These are phyloP conservation scores for Aphelenchoides besseyi DNA, from an alignment of 1,140 invertebrate genomes.

Conservation along the genomic window DNA sequence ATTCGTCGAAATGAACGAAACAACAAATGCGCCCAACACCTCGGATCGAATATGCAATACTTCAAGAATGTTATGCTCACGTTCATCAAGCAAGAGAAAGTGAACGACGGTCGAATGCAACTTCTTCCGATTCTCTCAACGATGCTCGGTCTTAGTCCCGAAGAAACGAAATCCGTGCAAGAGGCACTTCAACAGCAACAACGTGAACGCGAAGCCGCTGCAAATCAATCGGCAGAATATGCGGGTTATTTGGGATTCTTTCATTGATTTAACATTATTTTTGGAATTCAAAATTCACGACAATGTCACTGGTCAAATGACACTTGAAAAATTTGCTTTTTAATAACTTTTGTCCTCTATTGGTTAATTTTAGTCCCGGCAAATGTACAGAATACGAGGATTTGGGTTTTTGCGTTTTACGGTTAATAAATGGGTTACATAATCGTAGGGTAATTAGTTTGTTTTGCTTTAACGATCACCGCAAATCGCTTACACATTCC, in stretches of 20 bases:
- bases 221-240: constrained; percentile 23
- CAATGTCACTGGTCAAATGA: too few species aligned
- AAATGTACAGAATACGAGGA: too few species aligned
- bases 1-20: constrained; percentile 38
- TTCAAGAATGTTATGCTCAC: constrained; percentile 44
- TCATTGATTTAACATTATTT: too few species aligned
- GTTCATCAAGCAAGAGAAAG: constrained; percentile 40
- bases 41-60: constrained; percentile 33
- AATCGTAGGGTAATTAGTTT: too few species aligned
- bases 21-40: constrained; percentile 33
- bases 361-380: too few species aligned
- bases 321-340: too few species aligned
- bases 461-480: too few species aligned
- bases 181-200: constrained; percentile 8
- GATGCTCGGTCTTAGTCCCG: constrained; percentile 25
- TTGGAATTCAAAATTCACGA: not conserved
- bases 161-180: constrained; percentile 26
- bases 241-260: constrained; percentile 25
- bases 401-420: too few species aligned
- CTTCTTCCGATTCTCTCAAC: constrained; percentile 35
- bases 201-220: not conserved
- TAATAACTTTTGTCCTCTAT: too few species aligned
- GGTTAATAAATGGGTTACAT: too few species aligned
- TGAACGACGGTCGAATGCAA: constrained; percentile 37
- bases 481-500: too few species aligned